Evolutionary conservation across 2,888 invertebrate genomes (phyloP).

Genomic region (Ophion ellenae): DNA sequence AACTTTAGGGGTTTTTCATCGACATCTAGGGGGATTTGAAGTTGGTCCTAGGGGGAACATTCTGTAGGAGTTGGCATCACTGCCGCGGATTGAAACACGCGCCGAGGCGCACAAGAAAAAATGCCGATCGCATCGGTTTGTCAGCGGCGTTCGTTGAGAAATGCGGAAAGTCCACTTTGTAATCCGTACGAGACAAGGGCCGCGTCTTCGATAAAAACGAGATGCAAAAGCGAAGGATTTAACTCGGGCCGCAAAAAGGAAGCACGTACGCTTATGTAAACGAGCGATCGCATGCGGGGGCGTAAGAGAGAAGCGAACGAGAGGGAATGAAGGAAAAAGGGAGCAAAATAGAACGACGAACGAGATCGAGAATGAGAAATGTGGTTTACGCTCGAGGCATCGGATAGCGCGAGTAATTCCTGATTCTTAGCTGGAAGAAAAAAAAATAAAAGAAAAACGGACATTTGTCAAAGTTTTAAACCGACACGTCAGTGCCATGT

Average conservation of each 20-base stretch:
- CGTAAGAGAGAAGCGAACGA: slow-evolving; percentile 6
- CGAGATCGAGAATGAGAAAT: slow-evolving; percentile 11
- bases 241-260: slow-evolving; percentile 31
- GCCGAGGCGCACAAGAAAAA: neutral
- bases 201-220: slow-evolving; percentile 42
- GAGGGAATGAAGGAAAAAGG: slow-evolving; percentile 9
- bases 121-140: neutral
- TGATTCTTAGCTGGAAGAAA: slow-evolving; percentile 17
- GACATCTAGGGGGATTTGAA: no score
- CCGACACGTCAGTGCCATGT: neutral
- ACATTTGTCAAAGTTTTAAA: slow-evolving; percentile 18
- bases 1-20: no score
- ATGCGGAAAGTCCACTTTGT: slow-evolving; percentile 44
- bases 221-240: slow-evolving; percentile 51
- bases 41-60: no score
- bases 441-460: neutral
- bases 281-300: slow-evolving; percentile 28
- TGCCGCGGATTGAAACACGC: neutral
- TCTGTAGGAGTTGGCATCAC: no score
- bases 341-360: slow-evolving; percentile 3
- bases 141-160: slow-evolving; percentile 5
- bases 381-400: slow-evolving; percentile 11
- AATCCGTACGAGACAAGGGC: slow-evolving; percentile 35
- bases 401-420: slow-evolving; percentile 19
- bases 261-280: slow-evolving; percentile 58